Evolutionary conservation across 2,888 invertebrate species (phyloP), one percentile per base, ranked within the genome.

Genomic region (Latrodectus hesperus): DNA sequence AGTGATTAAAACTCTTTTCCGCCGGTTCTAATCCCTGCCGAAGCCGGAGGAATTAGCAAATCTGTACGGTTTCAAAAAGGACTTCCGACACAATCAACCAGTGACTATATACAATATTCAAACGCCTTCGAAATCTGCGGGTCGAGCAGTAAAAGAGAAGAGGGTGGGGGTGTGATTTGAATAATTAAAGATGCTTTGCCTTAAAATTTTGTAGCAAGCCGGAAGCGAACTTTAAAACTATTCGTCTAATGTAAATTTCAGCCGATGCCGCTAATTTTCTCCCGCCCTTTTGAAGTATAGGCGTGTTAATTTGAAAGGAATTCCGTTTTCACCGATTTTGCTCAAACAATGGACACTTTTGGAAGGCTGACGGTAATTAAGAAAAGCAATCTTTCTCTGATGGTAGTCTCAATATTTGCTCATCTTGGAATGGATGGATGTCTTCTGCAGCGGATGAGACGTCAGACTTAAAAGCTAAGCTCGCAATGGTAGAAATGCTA

Each of bases 31-130:
- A 87, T 87, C 81, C 81, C 81, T 77, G 77, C 77, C 68, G 86
- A 87, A 87, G 86, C 86, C 86, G 55, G 72, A 72, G 86, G 86
- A 60, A 87, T 87, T 87, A 87, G 55, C 86, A 87, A 60, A 87
- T 87, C 86, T 87, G 86, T 82, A 73, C 55, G 73, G 72, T 87
- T 87, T 87, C 86, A 87, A 87, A 87, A 87, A 87, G 86, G 84
- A 84, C 38, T 67, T 84, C 51, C 70, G 38, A 73, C 76, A 86
- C 86, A 86, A 86, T 86, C 84, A 64, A 52, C 64, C 65, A 60
- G 22, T 17, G 67, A 49, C 65, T 76, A 17, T 22, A 17, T 22
- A n/a, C n/a, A 17, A 17, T 38, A 49, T 67, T 17, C 49, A 49
- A 22, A 65, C n/a, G 60, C n/a, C 6, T 60, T 16, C 16, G n/a